These are phyloP conservation scores for Pachyramphus minor DNA, from an alignment of 2,113 vertebrate genomes.

Conservation along the genomic window DNA sequence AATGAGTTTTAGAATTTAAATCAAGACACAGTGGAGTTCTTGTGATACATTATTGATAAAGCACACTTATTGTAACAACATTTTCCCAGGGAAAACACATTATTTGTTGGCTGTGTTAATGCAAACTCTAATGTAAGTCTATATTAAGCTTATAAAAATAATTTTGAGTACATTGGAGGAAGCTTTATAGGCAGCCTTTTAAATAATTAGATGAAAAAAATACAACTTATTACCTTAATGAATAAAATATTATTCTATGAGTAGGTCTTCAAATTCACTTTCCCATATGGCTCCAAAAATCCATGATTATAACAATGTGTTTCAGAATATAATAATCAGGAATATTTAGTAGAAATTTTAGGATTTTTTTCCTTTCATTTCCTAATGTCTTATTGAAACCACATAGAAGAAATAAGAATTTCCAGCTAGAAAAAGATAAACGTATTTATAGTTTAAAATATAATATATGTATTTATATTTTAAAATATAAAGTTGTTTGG, in stretches of 20 bases:
- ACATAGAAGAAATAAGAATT: background rate
- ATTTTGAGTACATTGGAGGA: background rate
- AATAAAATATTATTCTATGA: background rate
- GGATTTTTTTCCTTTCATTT: background rate
- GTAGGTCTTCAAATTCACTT: background rate
- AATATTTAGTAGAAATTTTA: background rate
- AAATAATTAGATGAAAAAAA: slow-evolving; percentile 21
- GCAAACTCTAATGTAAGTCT: slow-evolving; percentile 38
- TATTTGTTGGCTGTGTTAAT: slow-evolving; percentile 64
- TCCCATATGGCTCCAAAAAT: background rate
- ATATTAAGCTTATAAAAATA: slow-evolving; percentile 22
- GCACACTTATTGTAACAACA: slow-evolving; percentile 49
- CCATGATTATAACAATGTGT: background rate
- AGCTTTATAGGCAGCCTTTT: background rate
- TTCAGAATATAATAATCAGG: background rate
- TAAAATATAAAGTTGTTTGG: background rate
- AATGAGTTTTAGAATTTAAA: slow-evolving; percentile 73
- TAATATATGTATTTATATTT: background rate
- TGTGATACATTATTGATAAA: slow-evolving; percentile 74
- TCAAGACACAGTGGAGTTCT: slow-evolving; percentile 56
- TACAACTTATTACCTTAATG: slow-evolving; percentile 1
- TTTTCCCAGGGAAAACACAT: slow-evolving; percentile 65
- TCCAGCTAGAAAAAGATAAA: background rate
- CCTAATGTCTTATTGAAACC: background rate
- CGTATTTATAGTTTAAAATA: background rate